Evolutionary conservation across 2,113 vertebrate genomes (phyloP), one percentile per base, ranked within the genome.

Genomic region (Conger conger): DNA sequence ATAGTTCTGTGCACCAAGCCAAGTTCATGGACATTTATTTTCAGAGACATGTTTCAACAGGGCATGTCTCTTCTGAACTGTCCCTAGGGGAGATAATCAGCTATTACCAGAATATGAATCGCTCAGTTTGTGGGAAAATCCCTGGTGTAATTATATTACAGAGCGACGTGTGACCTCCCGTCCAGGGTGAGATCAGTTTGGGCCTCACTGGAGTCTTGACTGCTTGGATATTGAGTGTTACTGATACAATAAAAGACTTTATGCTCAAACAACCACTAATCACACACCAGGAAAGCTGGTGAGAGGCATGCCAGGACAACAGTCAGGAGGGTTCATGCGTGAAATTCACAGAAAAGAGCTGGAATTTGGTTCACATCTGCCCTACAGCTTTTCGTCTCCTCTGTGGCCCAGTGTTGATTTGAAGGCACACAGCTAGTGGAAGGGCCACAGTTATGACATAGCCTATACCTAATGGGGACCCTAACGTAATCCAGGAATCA

Each of bases 231-330:
- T 3, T 50, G n/a, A 9, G 27, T 73, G 68, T n/a, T n/a, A 30
- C 83, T 85, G 83, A 87, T 83, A 82, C 79, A 81, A 81, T 76
- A 50, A 86, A 89, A 86, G 82, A 77, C 37, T 80, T 33, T 37
- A 85, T 57, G 81, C 83, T 87, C 82, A 86, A 81, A 84, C 73
- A 82, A 15, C 81, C 83, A 77, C 83, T 86, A 91, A 92, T 88
- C 89, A 80, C 85, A 81, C 68, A 85, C 87, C 91, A 88, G 90
- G 85, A 92, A 91, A 90, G 89, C 86, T 45, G 84, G 78, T 80
- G 80, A 82, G 89, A 81, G 40, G 81, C 84, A 50, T 42, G 37
- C 82, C 87, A 84, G 80, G 80, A 27, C n/a, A 11, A 1, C 80
- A 88, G 84, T 80, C 80, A 83, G 54, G 86, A 84, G 82, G 87